These are phyloP conservation scores for Diarsia dahlii DNA, from an alignment of 2,888 invertebrate species.

Conservation along the genomic window DNA sequence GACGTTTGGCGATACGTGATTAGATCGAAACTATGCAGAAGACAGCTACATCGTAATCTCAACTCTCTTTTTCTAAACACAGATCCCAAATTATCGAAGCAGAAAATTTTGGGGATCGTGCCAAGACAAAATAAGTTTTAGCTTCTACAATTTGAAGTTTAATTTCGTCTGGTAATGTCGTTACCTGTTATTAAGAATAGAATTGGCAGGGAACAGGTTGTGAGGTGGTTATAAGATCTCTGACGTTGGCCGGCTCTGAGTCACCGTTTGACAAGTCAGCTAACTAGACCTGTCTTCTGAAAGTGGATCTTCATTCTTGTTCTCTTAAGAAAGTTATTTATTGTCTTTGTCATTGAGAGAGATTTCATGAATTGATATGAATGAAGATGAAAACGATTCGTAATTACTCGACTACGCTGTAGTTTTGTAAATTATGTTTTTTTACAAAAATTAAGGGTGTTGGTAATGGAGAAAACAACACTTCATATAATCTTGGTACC, in stretches of 20 bases:
- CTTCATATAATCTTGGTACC: neutral
- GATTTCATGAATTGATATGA: constrained; percentile 41
- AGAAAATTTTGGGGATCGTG: constrained; percentile 10
- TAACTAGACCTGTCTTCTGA: constrained; percentile 72
- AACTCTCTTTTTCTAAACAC: neutral
- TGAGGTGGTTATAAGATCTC: constrained; percentile 78
- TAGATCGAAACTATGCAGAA: constrained; percentile 54
- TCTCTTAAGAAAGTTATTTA: constrained; percentile 39
- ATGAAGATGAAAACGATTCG: neutral
- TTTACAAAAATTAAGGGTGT: neutral
- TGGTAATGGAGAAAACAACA: neutral
- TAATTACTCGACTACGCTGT: neutral
- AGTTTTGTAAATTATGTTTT: neutral
- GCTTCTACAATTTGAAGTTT: constrained; percentile 43
- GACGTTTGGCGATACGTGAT: constrained; percentile 70
- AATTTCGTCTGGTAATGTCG: constrained; percentile 52
- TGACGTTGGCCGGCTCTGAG: constrained; percentile 76
- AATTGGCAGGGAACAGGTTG: constrained; percentile 80
- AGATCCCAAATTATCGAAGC: constrained; percentile 33
- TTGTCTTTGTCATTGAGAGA: constrained; percentile 43
- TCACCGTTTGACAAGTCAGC: constrained; percentile 78
- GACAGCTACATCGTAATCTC: constrained; percentile 11
- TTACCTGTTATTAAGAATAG: constrained; percentile 81
- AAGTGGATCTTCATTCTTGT: constrained; percentile 52
- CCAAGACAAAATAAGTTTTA: constrained; percentile 61